Evolutionary conservation across 2,113 vertebrate species (phyloP).

Genomic region (Lates calcarifer): DNA sequence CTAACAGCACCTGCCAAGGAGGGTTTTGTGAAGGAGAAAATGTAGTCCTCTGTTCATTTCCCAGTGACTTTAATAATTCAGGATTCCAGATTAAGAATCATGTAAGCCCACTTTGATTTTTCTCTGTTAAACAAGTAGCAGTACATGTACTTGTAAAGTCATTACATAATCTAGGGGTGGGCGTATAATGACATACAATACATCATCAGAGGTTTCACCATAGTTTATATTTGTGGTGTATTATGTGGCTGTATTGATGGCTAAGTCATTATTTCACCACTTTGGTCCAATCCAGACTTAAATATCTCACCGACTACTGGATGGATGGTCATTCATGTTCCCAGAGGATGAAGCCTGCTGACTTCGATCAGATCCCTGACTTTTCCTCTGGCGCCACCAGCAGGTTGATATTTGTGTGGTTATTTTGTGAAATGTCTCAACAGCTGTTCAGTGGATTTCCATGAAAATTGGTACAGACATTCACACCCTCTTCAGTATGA

Average conservation of each 20-base stretch:
- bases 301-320: background rate
- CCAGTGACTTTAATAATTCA: conserved; percentile 71
- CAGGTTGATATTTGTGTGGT: background rate
- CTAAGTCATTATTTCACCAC: background rate
- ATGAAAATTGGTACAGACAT: background rate
- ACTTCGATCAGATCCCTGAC: background rate
- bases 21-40: conserved; percentile 53
- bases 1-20: conserved; percentile 59
- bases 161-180: background rate
- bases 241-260: background rate
- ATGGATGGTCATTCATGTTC: background rate
- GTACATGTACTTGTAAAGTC: conserved; percentile 21
- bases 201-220: background rate
- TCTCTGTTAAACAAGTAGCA: conserved; percentile 28
- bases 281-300: background rate
- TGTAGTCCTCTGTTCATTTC: conserved; percentile 58
- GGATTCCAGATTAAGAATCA: conserved; percentile 47
- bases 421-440: background rate
- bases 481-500: background rate
- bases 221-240: background rate
- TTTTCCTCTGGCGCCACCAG: background rate
- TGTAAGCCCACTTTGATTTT: conserved; percentile 40
- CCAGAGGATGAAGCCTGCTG: background rate
- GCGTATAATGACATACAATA: background rate
- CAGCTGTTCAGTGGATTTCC: background rate